A percentile compares a stretch with the other conserved stretches of the same genome.
Evolutionary conservation across 1,140 invertebrate genomes (phyloP).

Genomic region (Vanessa atalanta): DNA sequence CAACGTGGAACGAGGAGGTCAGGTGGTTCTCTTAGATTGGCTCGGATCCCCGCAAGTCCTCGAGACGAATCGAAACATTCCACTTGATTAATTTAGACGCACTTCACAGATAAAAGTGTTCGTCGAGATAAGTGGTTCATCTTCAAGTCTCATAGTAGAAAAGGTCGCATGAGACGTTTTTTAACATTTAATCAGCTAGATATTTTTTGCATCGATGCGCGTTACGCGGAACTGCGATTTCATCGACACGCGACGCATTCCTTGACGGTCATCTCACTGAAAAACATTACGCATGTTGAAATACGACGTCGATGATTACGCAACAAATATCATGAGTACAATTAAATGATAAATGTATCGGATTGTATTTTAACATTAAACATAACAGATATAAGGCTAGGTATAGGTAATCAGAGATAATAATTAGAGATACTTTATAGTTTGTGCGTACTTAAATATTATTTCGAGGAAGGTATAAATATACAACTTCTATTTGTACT

Average conservation of each 20-base stretch:
- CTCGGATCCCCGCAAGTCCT: slow-evolving; percentile 23
- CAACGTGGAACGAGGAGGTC: slow-evolving; percentile 19
- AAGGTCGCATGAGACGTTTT: slow-evolving; percentile 1
- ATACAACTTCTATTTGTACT: no score
- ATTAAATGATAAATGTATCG: no score
- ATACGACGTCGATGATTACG: no score
- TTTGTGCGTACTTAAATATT: no score
- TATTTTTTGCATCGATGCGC: slow-evolving; percentile 23
- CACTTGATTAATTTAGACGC: slow-evolving; percentile 46
- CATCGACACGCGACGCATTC: slow-evolving; percentile 38
- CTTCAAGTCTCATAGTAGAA: slow-evolving; percentile 15
- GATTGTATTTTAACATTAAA: no score
- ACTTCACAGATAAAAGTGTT: slow-evolving; percentile 25
- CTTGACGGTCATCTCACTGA: slow-evolving; percentile 25
- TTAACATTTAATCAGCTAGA: slow-evolving; percentile 1
- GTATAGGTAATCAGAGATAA: background rate
- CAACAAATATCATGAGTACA: no score
- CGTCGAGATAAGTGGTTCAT: slow-evolving; percentile 21
- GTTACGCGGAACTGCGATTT: slow-evolving; percentile 35
- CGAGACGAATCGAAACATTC: slow-evolving; percentile 45
- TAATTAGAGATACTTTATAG: background rate
- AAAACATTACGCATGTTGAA: slow-evolving; percentile 4
- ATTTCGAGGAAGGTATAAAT: no score
- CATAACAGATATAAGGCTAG: no score
- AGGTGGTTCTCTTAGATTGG: slow-evolving; percentile 24